Evolutionary conservation across 2,797 vertebrate genomes (phyloP).

Genomic region (Bryconaethiops microstoma): DNA sequence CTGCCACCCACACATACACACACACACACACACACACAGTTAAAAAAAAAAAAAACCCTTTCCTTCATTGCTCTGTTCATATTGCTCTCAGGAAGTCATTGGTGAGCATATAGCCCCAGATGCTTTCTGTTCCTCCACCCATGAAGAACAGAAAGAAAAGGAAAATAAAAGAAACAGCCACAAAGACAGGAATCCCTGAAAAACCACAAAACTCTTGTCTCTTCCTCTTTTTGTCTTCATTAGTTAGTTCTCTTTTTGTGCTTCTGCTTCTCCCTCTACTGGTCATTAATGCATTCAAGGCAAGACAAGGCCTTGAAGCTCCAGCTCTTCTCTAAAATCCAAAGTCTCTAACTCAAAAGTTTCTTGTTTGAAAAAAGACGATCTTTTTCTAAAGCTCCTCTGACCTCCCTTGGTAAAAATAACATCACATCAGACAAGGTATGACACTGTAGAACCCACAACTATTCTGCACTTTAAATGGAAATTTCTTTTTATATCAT

Average conservation of each 20-base stretch:
- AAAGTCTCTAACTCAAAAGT: neutral
- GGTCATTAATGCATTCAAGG: neutral
- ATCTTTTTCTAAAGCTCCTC: neutral
- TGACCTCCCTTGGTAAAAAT: neutral
- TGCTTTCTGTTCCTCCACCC: constrained; percentile 67
- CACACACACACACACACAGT: constrained; percentile 50
- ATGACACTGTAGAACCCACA: too few relatives aligned
- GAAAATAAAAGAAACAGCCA: constrained; percentile 35
- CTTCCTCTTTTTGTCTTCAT: neutral
- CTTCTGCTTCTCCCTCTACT: neutral
- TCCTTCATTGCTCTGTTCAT: constrained; percentile 64
- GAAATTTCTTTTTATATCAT: too few relatives aligned
- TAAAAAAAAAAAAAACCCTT: constrained; percentile 52
- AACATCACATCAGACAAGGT: too few relatives aligned
- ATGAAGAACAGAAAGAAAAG: constrained; percentile 48
- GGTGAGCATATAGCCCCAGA: constrained; percentile 71
- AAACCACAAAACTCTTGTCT: neutral
- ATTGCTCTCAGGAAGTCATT: constrained; percentile 74
- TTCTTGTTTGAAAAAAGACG: neutral
- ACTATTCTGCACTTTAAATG: too few relatives aligned
- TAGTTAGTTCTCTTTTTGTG: neutral
- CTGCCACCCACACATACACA: too few relatives aligned
- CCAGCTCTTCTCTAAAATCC: neutral
- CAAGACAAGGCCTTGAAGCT: neutral
- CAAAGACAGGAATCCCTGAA: constrained; percentile 20